Conservation (phyloP, 2,113 vertebrate species). For the Xiphophorus hellerii region DNA sequence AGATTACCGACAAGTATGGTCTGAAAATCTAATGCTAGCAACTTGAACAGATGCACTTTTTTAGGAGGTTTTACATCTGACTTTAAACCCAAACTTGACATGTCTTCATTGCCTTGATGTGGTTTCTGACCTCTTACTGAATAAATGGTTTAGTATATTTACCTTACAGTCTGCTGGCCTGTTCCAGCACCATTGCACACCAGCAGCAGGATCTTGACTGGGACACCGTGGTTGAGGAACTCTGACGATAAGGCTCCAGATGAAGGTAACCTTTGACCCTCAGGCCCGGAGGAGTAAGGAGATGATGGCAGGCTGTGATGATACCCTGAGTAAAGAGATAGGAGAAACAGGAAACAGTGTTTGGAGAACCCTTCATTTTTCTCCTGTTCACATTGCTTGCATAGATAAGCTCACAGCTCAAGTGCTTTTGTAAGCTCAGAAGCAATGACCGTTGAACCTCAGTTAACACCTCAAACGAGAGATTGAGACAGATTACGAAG, state of each 20-base stretch:
- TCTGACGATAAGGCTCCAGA: slow-evolving; percentile 81
- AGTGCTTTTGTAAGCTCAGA: slow-evolving; percentile 10
- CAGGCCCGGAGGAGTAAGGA: slow-evolving; percentile 73
- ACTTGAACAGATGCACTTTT: not conserved
- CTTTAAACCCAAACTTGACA: too few species aligned
- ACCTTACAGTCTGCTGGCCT: slow-evolving; percentile 86
- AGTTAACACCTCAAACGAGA: slow-evolving; percentile 22
- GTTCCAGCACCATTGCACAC: slow-evolving; percentile 86
- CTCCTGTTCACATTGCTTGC: not conserved
- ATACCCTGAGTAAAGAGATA: slow-evolving; percentile 73
- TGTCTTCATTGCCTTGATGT: not conserved
- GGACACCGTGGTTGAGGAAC: slow-evolving; percentile 75
- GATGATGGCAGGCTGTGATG: slow-evolving; percentile 84
- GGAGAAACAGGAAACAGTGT: not conserved
- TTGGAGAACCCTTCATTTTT: too few species aligned
- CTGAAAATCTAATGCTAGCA: not conserved
- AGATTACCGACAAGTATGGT: too few species aligned
- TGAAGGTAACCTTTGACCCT: slow-evolving; percentile 73
- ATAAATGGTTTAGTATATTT: not conserved
- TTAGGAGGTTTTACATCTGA: too few species aligned
- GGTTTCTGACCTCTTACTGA: not conserved
- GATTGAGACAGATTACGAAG: slow-evolving; percentile 21
- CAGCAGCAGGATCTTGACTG: slow-evolving; percentile 84
- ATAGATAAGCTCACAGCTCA: slow-evolving; percentile 6
- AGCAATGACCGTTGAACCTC: slow-evolving; percentile 17